These are phyloP conservation scores for Chironomus striatipennis DNA, from an alignment of 1,140 invertebrate species.

Conservation along the genomic window DNA sequence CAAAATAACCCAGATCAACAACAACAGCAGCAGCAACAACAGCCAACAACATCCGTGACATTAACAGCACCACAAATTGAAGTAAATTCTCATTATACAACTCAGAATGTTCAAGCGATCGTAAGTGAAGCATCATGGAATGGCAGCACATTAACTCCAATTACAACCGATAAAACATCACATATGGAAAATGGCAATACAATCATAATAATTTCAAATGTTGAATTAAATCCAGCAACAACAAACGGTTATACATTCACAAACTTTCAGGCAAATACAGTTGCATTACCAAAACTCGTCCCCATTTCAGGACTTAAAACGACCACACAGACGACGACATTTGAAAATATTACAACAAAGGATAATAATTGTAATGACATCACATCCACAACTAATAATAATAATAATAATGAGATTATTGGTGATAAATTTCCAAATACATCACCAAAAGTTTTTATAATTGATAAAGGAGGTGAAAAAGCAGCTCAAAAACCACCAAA, in stretches of 20 bases:
- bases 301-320: slow-evolving; percentile 6
- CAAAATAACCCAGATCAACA: neutral
- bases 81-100: neutral
- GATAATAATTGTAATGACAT: neutral
- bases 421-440: neutral
- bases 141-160: neutral
- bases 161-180: neutral
- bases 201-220: neutral
- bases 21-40: neutral
- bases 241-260: slow-evolving; percentile 15
- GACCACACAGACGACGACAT: neutral
- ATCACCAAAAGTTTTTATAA: slow-evolving; percentile 15
- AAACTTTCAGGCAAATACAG: neutral
- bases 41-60: neutral
- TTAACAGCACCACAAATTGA: neutral
- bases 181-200: slow-evolving; percentile 14
- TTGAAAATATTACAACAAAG: neutral
- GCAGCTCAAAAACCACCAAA: neutral
- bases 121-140: neutral
- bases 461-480: slow-evolving; percentile 8
- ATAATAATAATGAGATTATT: neutral
- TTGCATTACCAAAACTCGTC: neutral
- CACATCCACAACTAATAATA: neutral
- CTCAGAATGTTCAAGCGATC: neutral
- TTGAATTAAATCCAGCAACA: slow-evolving; percentile 11